phyloP scores from a whole-genome alignment of 2,113 vertebrate genomes.

The Dromaius novaehollandiae region DNA sequence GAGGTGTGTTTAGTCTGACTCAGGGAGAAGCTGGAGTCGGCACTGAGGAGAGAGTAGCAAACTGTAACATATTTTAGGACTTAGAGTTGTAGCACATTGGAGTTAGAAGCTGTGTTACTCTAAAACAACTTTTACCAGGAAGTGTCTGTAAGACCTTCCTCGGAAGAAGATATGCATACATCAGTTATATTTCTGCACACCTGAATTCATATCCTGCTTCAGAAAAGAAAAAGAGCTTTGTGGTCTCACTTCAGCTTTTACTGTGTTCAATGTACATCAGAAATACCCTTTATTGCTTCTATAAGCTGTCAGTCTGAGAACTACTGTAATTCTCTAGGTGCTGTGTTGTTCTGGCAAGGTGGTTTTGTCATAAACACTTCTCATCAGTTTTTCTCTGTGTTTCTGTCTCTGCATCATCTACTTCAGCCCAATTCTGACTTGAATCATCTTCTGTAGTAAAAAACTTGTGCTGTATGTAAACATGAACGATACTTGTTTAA shows the following conservation, averaged over 20 bases:
- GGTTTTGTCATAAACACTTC: background rate
- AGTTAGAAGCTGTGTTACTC: background rate
- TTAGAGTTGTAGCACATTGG: background rate
- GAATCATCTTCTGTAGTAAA: background rate
- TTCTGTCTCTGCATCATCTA: background rate
- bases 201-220: constrained; percentile 4
- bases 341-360: background rate
- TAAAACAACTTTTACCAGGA: background rate
- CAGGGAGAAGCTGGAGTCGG: background rate
- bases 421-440: background rate
- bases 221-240: background rate
- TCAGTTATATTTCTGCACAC: background rate
- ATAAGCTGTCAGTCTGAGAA: background rate
- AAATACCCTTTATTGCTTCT: constrained; percentile 8
- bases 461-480: background rate
- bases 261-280: background rate
- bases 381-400: background rate
- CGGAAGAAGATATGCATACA: background rate
- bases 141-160: background rate
- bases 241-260: constrained; percentile 29
- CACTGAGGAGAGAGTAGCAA: background rate
- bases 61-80: background rate
- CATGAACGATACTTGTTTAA: background rate
- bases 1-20: background rate
- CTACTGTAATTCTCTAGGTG: background rate